A percentile compares a stretch with the other conserved stretches of the same genome.
These are phyloP conservation scores for Apocheima hispidaria DNA, from an alignment of 2,888 invertebrate genomes.

Conservation along the genomic window DNA sequence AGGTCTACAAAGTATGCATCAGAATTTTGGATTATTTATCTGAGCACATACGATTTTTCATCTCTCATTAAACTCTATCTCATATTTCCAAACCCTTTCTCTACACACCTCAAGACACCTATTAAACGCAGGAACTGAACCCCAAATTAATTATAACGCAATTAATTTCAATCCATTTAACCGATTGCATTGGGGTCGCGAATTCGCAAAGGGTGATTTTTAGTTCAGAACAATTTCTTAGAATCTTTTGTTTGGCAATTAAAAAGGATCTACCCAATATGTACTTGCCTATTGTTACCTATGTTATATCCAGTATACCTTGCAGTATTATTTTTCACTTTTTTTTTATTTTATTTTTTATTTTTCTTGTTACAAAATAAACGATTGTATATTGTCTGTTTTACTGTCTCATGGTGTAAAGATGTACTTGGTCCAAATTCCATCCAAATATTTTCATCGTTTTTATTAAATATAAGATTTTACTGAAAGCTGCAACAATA, in stretches of 20 bases:
- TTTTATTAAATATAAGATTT: too few relatives aligned
- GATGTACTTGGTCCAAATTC: too few relatives aligned
- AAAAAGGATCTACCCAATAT: not conserved
- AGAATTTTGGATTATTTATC: not conserved
- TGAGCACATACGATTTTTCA: not conserved
- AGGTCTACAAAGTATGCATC: too few relatives aligned
- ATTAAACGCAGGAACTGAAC: constrained; percentile 24
- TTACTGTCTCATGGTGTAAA: too few relatives aligned
- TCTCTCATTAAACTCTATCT: not conserved
- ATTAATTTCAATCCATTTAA: constrained; percentile 46
- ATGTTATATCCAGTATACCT: too few relatives aligned
- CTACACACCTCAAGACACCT: constrained; percentile 29
- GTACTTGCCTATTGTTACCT: not conserved
- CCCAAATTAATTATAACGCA: constrained; percentile 41
- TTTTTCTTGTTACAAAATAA: too few relatives aligned
- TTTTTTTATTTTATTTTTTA: too few relatives aligned
- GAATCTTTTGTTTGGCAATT: constrained; percentile 10
- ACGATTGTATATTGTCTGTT: too few relatives aligned
- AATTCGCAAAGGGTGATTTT: constrained; percentile 26
- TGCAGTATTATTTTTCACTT: too few relatives aligned
- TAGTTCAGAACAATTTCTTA: constrained; percentile 5
- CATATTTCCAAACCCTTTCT: constrained; percentile 8
- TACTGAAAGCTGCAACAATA: too few relatives aligned
- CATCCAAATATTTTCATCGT: too few relatives aligned
- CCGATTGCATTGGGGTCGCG: constrained; percentile 35